These are phyloP conservation scores for Phylloscopus trochilus DNA, from an alignment of 2,113 vertebrate species.

Conservation along the genomic window DNA sequence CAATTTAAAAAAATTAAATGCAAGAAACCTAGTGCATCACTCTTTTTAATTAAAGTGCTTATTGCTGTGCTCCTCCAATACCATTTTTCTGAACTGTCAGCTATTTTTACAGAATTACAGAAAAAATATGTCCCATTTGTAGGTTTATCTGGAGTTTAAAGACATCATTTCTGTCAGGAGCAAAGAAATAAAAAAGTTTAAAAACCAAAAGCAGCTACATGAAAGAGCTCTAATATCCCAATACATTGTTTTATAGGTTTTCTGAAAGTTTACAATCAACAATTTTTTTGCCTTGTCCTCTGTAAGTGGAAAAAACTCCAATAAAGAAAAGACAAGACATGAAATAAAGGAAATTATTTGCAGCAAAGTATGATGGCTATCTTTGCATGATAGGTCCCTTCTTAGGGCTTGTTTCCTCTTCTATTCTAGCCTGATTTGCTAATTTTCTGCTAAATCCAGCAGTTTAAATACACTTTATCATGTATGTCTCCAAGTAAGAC, in stretches of 20 bases:
- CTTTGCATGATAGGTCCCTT: not conserved
- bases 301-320: not conserved
- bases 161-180: not conserved
- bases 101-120: not conserved
- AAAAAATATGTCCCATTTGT: not conserved
- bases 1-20: not conserved
- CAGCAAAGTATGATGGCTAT: not conserved
- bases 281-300: not conserved
- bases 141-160: not conserved
- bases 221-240: not conserved
- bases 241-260: not conserved
- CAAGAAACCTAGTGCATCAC: not conserved
- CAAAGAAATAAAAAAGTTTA: not conserved
- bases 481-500: not conserved
- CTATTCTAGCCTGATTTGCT: not conserved
- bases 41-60: not conserved
- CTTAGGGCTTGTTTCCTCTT: not conserved
- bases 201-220: fast-evolving
- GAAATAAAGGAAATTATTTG: not conserved
- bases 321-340: not conserved
- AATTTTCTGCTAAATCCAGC: not conserved
- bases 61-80: not conserved
- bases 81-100: not conserved
- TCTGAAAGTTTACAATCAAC: not conserved
- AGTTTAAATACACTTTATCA: not conserved